These are phyloP conservation scores for Mastomys natalensis DNA, from an alignment of 2,113 vertebrate species.

Conservation along the genomic window DNA sequence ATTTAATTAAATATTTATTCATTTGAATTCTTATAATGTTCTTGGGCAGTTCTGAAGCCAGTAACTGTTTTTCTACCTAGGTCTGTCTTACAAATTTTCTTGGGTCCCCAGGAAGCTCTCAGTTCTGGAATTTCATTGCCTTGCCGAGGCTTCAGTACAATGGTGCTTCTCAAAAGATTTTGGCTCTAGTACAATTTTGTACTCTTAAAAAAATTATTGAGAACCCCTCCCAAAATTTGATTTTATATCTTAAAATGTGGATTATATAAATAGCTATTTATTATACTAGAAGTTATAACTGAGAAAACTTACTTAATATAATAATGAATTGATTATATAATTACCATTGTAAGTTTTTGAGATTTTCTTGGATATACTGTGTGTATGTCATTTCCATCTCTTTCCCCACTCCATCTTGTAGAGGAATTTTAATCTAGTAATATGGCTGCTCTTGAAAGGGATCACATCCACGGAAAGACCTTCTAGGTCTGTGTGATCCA, in stretches of 20 bases:
- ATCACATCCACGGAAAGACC: no score
- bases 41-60: conserved; percentile 30
- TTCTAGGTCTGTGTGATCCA: no score
- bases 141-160: background rate
- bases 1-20: conserved; percentile 61
- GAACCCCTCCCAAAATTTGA: background rate
- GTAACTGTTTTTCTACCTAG: background rate
- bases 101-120: background rate
- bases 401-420: no score
- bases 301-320: background rate
- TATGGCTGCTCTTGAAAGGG: no score
- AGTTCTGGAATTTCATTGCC: background rate
- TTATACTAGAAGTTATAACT: conserved; percentile 15
- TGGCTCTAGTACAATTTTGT: background rate
- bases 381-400: background rate
- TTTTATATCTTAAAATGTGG: conserved; percentile 4
- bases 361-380: no score
- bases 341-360: background rate
- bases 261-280: background rate
- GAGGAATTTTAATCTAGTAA: no score
- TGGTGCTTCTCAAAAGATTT: background rate
- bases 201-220: conserved; percentile 43
- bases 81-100: conserved; percentile 21
- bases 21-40: conserved; percentile 62
- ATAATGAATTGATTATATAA: background rate